Percentiles rank a stretch among this genome's conserved stretches.
Evolutionary conservation across 2,113 vertebrate species (phyloP).

Genomic region (Albula glossodonta): DNA sequence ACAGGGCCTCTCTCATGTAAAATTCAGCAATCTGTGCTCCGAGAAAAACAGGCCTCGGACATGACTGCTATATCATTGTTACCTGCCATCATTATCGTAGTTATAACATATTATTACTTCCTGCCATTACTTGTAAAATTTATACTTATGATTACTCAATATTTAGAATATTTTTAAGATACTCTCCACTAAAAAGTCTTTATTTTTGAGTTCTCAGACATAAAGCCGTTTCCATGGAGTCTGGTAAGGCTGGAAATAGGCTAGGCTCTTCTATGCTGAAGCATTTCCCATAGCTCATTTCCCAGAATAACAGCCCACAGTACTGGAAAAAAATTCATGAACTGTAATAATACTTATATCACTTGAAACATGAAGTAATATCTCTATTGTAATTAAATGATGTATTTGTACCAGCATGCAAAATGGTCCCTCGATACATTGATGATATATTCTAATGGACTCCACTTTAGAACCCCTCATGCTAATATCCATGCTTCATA

Average conservation of each 20-base stretch:
- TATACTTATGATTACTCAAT: conserved; percentile 82
- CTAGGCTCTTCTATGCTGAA: conserved; percentile 83
- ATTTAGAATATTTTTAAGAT: conserved; percentile 81
- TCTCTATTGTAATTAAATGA: conserved; percentile 91
- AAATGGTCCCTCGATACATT: conserved; percentile 87
- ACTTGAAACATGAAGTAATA: conserved; percentile 90
- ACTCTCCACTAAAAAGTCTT: conserved; percentile 83
- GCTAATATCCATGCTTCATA: conserved; percentile 88
- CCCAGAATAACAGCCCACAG: conserved; percentile 85
- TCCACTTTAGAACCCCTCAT: conserved; percentile 83
- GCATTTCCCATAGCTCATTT: conserved; percentile 86
- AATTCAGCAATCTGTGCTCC: conserved; percentile 12
- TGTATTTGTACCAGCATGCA: conserved; percentile 87
- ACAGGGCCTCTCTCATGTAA: conserved; percentile 21
- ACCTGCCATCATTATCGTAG: not conserved
- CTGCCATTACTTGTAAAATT: conserved; percentile 81
- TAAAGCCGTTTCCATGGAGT: conserved; percentile 84
- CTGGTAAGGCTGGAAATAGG: conserved; percentile 84
- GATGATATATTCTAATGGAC: conserved; percentile 89
- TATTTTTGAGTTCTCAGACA: conserved; percentile 81
- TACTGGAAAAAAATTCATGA: conserved; percentile 86
- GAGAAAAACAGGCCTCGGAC: not conserved
- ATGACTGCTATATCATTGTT: not conserved
- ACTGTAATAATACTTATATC: conserved; percentile 91
- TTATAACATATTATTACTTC: conserved; percentile 43